Conservation (phyloP, 2,113 vertebrate genomes). For the Pelusios castaneus region DNA sequence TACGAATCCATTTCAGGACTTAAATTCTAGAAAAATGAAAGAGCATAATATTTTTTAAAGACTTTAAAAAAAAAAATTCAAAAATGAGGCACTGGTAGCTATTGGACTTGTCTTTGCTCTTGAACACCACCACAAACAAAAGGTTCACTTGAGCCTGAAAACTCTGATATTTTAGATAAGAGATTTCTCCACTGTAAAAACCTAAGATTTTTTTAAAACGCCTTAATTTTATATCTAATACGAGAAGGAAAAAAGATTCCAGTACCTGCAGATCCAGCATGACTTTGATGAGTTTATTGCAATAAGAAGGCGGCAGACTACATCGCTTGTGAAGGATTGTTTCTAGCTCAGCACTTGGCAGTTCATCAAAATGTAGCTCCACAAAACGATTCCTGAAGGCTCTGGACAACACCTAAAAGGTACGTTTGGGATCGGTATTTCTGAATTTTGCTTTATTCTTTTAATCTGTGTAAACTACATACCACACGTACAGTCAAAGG, state of each 20-base stretch:
- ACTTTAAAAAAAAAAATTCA: neutral
- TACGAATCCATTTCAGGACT: neutral
- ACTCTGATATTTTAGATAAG: neutral
- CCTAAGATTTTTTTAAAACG: neutral
- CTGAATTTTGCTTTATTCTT: neutral
- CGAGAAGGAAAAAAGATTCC: neutral
- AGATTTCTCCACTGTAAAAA: neutral
- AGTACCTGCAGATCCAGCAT: conserved; percentile 96
- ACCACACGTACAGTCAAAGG: neutral
- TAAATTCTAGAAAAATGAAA: neutral
- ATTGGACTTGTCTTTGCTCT: neutral
- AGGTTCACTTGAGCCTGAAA: neutral
- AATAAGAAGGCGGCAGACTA: conserved; percentile 93
- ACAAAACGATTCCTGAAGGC: conserved; percentile 98
- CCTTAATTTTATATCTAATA: neutral
- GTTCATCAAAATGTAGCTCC: conserved; percentile 95
- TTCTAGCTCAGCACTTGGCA: conserved; percentile 92
- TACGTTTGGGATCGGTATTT: neutral
- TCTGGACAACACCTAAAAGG: conserved; percentile 89
- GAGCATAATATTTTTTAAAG: neutral
- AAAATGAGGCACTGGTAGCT: neutral
- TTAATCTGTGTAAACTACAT: neutral
- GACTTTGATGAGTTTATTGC: conserved; percentile 91
- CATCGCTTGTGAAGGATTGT: conserved; percentile 93
- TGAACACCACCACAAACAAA: neutral